Conservation (phyloP, 2,888 invertebrate genomes). For the Anodontia alba region DNA sequence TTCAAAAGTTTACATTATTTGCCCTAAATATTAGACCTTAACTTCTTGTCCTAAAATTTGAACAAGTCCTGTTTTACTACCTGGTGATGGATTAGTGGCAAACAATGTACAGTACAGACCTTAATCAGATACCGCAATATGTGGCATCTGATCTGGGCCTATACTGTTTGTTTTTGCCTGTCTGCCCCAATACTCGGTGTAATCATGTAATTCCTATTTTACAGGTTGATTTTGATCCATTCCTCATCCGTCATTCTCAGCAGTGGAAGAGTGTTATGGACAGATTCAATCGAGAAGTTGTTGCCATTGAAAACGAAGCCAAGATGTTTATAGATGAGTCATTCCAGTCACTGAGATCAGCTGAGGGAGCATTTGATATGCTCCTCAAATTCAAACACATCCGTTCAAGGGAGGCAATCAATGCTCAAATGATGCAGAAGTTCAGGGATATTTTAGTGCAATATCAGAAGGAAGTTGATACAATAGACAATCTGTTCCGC, state of each 20-base stretch:
- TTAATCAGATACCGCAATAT: no score
- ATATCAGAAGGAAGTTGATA: constrained; percentile 92
- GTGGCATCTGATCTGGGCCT: no score
- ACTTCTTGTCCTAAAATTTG: no score
- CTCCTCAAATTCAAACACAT: constrained; percentile 92
- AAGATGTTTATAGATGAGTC: constrained; percentile 94
- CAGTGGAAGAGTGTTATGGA: constrained; percentile 94
- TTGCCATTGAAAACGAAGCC: constrained; percentile 91
- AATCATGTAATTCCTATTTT: no score
- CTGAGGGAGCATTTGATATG: constrained; percentile 93
- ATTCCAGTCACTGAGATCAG: constrained; percentile 91
- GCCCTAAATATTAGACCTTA: no score
- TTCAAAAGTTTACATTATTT: no score
- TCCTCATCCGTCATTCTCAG: constrained; percentile 91
- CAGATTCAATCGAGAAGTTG: constrained; percentile 91
- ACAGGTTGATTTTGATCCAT: constrained; percentile 93
- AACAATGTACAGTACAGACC: no score
- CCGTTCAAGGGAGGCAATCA: constrained; percentile 91
- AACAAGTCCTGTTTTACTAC: no score
- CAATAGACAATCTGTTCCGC: constrained; percentile 84
- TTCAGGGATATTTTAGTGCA: constrained; percentile 94
- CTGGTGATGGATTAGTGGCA: no score
- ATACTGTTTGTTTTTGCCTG: no score
- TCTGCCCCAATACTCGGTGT: no score
- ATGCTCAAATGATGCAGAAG: constrained; percentile 91